Conservation (phyloP, 2,888 invertebrate genomes). For the Lacanobia wlatinum region DNA sequence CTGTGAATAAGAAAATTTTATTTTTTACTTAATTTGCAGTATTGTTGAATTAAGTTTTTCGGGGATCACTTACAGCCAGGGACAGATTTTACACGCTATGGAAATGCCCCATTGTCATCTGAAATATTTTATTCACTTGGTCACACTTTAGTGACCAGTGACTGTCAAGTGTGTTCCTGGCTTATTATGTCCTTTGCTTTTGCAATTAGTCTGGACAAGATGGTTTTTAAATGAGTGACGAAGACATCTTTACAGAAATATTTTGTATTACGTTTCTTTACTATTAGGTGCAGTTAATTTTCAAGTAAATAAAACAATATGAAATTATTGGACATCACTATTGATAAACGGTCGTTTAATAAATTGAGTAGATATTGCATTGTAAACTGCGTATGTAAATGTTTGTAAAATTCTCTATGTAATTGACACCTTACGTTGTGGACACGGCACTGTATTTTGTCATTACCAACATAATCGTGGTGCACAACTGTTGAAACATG, state of each 20-base stretch:
- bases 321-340: constrained; percentile 12
- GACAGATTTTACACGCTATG: background rate
- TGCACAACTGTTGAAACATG: constrained; percentile 61
- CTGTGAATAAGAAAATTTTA: constrained; percentile 60
- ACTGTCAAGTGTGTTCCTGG: background rate
- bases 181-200: constrained; percentile 8
- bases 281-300: background rate
- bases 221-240: background rate
- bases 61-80: background rate
- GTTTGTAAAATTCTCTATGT: constrained; percentile 27
- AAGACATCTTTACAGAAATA: constrained; percentile 38
- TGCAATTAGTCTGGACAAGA: constrained; percentile 4
- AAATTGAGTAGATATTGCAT: background rate
- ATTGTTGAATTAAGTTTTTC: constrained; percentile 33
- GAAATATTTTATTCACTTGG: background rate
- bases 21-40: constrained; percentile 50
- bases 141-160: background rate
- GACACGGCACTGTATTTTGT: constrained; percentile 38
- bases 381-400: constrained; percentile 23
- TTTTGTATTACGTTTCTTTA: constrained; percentile 24
- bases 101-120: background rate
- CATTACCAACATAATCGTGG: constrained; percentile 39
- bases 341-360: background rate
- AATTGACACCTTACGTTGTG: constrained; percentile 19
- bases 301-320: background rate